Evolutionary conservation across 2,797 vertebrate genomes (phyloP), one percentile per base, ranked within the genome.

Genomic region (Karalla daura): DNA sequence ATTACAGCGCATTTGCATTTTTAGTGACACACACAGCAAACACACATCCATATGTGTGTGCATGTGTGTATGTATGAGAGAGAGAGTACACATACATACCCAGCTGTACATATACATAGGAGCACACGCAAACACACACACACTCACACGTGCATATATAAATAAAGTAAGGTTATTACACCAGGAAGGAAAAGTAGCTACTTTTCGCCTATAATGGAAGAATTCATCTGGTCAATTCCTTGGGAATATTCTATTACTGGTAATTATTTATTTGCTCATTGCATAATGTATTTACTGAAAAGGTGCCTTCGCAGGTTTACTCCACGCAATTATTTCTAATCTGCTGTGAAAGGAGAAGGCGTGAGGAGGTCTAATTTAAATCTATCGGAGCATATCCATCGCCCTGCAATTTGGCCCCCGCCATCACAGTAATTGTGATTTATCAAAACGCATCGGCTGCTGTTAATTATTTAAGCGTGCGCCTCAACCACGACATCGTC

Each of bases 371-470:
- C 78, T 85, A 84, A 86, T 89, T 86, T 74, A 51, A 86, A 81
- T 83, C 80, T 81, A 81, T 64, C 46, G 28, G 73, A 82, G 78
- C 85, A 79, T 78, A 81, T 80, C 84, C 83, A 81, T 83, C 79
- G 70, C 68, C 39, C 44, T 78, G 80, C 81, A 87, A 81, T 90
- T 89, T 86, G n/a, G n/a, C 70, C 64, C 21, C 70, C 69, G 76
- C 81, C 80, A 85, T 89, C 77, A 79, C 75, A 75, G 83, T 89
- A 90, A 92, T 88, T 89, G 74, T 83, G 86, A 91, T 91, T 89
- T 87, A 89, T 90, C 66, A 67, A 60, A 86, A 85, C 72, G 51
- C 43, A 70, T 76, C 66, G 56, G 63, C 74, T 70, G 65, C 25
- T 76, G 53, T 82, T 86, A 67, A 85, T 83, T 84, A 74, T 81